Evolutionary conservation across 2,797 vertebrate genomes (phyloP).

Genomic region (Craterocephalus amniculus): DNA sequence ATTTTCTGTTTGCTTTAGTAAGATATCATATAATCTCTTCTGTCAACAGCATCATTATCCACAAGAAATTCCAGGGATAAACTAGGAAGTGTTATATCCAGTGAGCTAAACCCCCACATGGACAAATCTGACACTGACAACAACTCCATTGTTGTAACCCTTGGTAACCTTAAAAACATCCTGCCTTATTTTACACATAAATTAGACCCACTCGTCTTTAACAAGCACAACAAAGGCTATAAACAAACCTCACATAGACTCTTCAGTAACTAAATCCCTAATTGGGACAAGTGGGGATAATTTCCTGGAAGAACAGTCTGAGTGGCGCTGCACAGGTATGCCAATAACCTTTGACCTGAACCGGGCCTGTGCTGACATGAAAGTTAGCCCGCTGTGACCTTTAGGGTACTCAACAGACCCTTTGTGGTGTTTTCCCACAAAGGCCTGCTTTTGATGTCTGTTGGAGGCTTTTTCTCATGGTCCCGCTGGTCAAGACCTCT

Average conservation of each 20-base stretch:
- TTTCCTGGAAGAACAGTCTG: conserved; percentile 76
- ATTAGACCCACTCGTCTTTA: conserved; percentile 53
- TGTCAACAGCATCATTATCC: conserved; percentile 49
- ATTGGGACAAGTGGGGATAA: conserved; percentile 81
- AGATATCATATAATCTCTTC: conserved; percentile 31
- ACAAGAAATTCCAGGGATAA: conserved; percentile 28
- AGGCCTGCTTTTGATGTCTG: conserved; percentile 76
- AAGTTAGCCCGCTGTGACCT: conserved; percentile 75
- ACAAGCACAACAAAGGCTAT: conserved; percentile 47
- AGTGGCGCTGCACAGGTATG: conserved; percentile 80
- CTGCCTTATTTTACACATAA: conserved; percentile 45
- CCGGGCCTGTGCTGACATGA: conserved; percentile 77
- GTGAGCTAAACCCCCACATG: conserved; percentile 29
- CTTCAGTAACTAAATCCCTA: conserved; percentile 63
- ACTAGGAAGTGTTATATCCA: conserved; percentile 53
- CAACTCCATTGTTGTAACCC: conserved; percentile 34
- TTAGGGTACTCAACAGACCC: conserved; percentile 36
- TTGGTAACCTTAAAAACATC: conserved; percentile 31
- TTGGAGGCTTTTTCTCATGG: conserved; percentile 71
- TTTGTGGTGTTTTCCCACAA: conserved; percentile 76
- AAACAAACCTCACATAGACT: conserved; percentile 66
- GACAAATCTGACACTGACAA: conserved; percentile 21
- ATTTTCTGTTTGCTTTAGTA: conserved; percentile 19
- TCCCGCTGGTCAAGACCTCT: conserved; percentile 53
- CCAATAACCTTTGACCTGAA: conserved; percentile 72